Percentiles rank a stretch among this genome's conserved stretches.
These are phyloP conservation scores for Stigmatopora argus DNA, from an alignment of 2,113 vertebrate species.

Conservation along the genomic window DNA sequence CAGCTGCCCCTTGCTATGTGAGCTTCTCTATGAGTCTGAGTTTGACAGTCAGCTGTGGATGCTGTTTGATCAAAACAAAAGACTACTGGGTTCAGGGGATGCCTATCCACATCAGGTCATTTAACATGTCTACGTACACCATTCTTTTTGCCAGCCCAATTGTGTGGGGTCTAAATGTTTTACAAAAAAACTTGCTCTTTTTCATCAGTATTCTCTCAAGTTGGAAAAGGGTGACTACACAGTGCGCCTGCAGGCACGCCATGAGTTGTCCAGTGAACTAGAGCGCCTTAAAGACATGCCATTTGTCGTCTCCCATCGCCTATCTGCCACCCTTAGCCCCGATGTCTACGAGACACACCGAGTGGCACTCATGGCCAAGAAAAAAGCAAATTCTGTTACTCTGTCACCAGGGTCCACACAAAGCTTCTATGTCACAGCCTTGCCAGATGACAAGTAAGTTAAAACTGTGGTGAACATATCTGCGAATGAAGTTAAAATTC, in stretches of 20 bases:
- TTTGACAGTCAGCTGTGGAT: constrained; percentile 98
- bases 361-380: constrained; percentile 88
- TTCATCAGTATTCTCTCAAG: constrained; percentile 88
- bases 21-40: constrained; percentile 93
- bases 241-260: constrained; percentile 90
- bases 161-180: neutral
- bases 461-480: neutral
- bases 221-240: constrained; percentile 98
- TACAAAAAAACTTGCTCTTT: constrained; percentile 24
- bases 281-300: constrained; percentile 95
- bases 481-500: neutral
- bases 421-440: constrained; percentile 87
- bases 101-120: constrained; percentile 97
- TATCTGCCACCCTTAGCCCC: constrained; percentile 85
- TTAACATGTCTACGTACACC: neutral
- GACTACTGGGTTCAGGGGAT: constrained; percentile 90
- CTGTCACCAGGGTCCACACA: constrained; percentile 82
- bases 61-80: constrained; percentile 96
- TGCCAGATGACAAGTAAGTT: constrained; percentile 96
- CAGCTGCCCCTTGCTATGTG: constrained; percentile 92
- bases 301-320: constrained; percentile 90
- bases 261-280: constrained; percentile 89
- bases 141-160: neutral
- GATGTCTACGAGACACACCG: constrained; percentile 92
- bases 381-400: constrained; percentile 87